A percentile compares a stretch with the other conserved stretches of the same genome.
phyloP scores from a whole-genome alignment of 92 coral and sea anemone species.

The Montipora capitata region DNA sequence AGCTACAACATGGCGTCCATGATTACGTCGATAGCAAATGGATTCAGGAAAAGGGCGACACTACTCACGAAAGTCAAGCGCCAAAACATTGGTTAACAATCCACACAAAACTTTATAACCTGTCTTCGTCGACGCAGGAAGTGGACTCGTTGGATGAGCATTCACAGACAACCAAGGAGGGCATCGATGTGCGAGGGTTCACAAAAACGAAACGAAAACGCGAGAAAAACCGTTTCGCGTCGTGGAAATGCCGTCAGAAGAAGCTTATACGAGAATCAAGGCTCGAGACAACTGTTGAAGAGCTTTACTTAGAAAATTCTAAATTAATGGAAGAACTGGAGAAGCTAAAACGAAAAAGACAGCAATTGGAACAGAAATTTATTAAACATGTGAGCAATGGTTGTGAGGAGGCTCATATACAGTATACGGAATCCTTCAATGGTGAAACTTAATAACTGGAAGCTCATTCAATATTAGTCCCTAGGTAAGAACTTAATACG shows the following conservation, averaged over 20 bases:
- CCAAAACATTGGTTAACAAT: constrained; percentile 77
- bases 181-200: constrained; percentile 58
- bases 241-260: constrained; percentile 82
- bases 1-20: not conserved
- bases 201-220: constrained; percentile 64
- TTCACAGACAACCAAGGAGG: constrained; percentile 21
- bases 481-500: not conserved
- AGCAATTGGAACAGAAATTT: constrained; percentile 66
- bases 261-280: constrained; percentile 74
- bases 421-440: constrained; percentile 55
- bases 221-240: constrained; percentile 75
- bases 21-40: constrained; percentile 23
- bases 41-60: not conserved
- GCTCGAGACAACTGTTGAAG: constrained; percentile 74
- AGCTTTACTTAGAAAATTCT: constrained; percentile 74
- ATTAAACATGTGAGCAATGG: constrained; percentile 72
- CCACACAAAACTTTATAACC: constrained; percentile 69
- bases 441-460: constrained; percentile 24
- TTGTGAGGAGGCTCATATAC: constrained; percentile 75
- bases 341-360: constrained; percentile 62
- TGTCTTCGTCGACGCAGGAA: constrained; percentile 55
- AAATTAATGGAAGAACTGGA: constrained; percentile 72
- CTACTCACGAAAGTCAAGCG: constrained; percentile 51
- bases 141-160: constrained; percentile 21
- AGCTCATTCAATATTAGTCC: not conserved